phyloP scores from a whole-genome alignment of 2,797 vertebrate species.

The Esox lucius region DNA sequence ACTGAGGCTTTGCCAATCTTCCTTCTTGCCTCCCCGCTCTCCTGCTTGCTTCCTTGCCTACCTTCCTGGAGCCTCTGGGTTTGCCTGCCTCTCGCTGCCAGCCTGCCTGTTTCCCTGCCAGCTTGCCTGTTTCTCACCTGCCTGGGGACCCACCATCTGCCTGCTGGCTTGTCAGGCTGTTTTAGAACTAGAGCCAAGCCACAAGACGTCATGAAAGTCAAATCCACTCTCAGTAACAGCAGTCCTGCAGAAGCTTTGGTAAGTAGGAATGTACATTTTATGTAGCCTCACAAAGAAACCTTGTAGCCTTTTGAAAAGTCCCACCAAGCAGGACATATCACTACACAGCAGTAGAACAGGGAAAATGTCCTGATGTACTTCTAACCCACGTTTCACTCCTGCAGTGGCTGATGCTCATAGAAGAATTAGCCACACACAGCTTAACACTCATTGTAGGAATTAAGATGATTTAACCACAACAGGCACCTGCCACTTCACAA shows the following conservation, averaged over 20 bases:
- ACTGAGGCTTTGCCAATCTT: constrained; percentile 38
- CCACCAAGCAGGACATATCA: constrained; percentile 26
- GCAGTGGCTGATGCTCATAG: constrained; percentile 27
- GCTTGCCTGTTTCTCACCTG: background rate
- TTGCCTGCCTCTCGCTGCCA: background rate
- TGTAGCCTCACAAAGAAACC: constrained; percentile 50
- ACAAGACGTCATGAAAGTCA: constrained; percentile 68
- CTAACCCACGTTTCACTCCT: constrained; percentile 53
- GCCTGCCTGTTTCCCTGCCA: background rate
- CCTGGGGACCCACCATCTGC: constrained; percentile 74
- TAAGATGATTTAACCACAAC: constrained; percentile 57
- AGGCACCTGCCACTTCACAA: constrained; percentile 66
- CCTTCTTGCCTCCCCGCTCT: background rate
- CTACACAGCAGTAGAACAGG: constrained; percentile 35
- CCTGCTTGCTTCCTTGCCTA: background rate
- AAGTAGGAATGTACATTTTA: constrained; percentile 41
- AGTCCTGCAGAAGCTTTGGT: constrained; percentile 42
- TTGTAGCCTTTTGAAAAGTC: constrained; percentile 43
- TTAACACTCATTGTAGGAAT: constrained; percentile 50
- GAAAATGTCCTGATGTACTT: constrained; percentile 51
- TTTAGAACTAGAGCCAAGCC: constrained; percentile 70
- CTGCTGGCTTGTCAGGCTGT: constrained; percentile 68
- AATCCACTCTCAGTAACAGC: constrained; percentile 56
- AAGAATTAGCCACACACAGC: constrained; percentile 30
- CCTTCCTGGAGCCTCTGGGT: background rate